These are phyloP conservation scores for Boulengeromyrus knoepffleri DNA, from an alignment of 2,113 vertebrate species.

Conservation along the genomic window DNA sequence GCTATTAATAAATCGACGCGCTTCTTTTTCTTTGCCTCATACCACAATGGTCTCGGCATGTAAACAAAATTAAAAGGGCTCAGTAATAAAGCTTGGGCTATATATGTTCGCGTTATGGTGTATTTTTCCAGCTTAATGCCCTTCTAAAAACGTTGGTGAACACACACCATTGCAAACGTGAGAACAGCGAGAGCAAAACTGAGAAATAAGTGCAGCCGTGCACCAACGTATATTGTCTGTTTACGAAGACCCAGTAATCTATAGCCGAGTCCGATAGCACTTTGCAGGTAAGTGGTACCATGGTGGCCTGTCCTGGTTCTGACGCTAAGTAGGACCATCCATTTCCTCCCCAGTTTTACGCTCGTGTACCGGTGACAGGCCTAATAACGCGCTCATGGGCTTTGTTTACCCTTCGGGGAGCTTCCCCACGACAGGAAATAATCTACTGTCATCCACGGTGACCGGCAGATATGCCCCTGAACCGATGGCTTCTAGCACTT, in stretches of 20 bases:
- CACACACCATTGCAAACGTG: not conserved
- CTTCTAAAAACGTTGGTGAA: not conserved
- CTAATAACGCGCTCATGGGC: not conserved
- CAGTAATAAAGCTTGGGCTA: not conserved
- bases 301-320: not conserved
- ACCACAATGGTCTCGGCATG: not conserved
- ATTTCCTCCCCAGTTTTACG: not conserved
- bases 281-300: not conserved
- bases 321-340: not conserved
- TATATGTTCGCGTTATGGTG: not conserved
- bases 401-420: not conserved
- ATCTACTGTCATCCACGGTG: not conserved
- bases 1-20: not conserved
- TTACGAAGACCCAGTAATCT: not conserved
- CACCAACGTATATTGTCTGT: not conserved
- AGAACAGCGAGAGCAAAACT: not conserved
- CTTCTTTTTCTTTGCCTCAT: not conserved
- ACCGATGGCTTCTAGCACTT: not conserved
- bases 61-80: not conserved
- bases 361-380: not conserved
- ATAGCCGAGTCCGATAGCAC: not conserved
- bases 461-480: not conserved
- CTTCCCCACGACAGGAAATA: not conserved
- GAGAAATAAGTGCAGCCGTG: not conserved
- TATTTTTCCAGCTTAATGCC: not conserved